Evolutionary conservation across 1,140 invertebrate species (phyloP).

Genomic region (Zaprionus tsacasi): DNA sequence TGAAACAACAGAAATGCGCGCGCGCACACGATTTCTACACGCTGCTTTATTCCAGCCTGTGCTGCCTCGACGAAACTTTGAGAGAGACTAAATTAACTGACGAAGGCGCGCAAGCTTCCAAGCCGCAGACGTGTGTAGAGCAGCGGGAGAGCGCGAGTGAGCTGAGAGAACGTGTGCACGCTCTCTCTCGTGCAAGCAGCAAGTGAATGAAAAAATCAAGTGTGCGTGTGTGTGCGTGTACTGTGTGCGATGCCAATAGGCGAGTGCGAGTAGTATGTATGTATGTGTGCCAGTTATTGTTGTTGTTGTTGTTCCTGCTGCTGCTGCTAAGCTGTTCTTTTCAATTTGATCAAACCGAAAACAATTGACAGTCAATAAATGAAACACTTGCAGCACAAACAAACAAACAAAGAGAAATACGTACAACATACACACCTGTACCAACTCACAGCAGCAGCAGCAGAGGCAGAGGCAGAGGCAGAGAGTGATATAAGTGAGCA

Average conservation of each 20-base stretch:
- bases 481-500: constrained; percentile 23
- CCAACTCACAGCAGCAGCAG: background rate
- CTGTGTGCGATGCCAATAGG: constrained; percentile 40
- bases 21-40: constrained; percentile 36
- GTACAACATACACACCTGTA: constrained; percentile 17
- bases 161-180: background rate
- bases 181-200: background rate
- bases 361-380: constrained; percentile 47
- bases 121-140: constrained; percentile 35
- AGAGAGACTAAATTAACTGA: constrained; percentile 55
- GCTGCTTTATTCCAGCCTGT: background rate
- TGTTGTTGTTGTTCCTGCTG: constrained; percentile 23
- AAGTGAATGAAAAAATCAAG: constrained; percentile 3
- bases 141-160: constrained; percentile 6
- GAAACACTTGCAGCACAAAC: constrained; percentile 47
- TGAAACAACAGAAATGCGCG: constrained; percentile 36
- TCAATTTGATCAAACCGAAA: constrained; percentile 50
- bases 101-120: constrained; percentile 38
- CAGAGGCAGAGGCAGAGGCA: background rate
- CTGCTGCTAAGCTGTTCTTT: constrained; percentile 57
- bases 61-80: constrained; percentile 69
- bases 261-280: constrained; percentile 36
- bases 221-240: constrained; percentile 20
- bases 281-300: constrained; percentile 44
- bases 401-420: background rate